Conservation (phyloP, 2,113 vertebrate species). For the Furnarius figulus region DNA sequence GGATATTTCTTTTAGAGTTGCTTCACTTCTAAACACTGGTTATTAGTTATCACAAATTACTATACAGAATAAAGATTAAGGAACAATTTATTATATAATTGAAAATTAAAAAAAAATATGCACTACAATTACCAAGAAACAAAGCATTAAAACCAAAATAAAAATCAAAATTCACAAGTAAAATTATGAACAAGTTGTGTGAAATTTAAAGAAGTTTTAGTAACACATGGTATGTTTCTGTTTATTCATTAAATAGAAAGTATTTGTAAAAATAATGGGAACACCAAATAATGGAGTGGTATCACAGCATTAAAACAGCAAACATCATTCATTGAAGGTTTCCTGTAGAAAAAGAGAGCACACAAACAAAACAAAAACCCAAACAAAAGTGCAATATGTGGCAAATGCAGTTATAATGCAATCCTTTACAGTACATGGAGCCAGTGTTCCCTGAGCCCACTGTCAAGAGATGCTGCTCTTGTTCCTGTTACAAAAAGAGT, state of each 20-base stretch:
- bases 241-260: neutral
- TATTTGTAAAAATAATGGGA: neutral
- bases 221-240: neutral
- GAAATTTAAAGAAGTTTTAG: neutral
- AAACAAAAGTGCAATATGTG: neutral
- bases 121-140: neutral
- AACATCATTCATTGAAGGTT: neutral
- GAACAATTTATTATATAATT: neutral
- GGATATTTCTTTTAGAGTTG: neutral
- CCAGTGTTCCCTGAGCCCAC: constrained; percentile 58
- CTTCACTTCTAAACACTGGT: neutral
- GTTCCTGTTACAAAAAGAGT: constrained; percentile 32
- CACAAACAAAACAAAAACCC: neutral
- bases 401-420: neutral
- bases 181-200: neutral
- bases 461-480: constrained; percentile 30
- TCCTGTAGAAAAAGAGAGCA: neutral
- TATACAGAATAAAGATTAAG: neutral
- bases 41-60: neutral
- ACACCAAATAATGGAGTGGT: neutral
- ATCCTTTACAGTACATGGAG: constrained; percentile 48
- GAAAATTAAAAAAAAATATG: neutral
- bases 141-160: neutral
- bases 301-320: neutral
- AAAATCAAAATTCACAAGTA: neutral